A percentile compares a stretch with the other conserved stretches of the same genome.
These are phyloP conservation scores for Mionectes olivaceus DNA, from an alignment of 2,797 vertebrate species.

Conservation along the genomic window DNA sequence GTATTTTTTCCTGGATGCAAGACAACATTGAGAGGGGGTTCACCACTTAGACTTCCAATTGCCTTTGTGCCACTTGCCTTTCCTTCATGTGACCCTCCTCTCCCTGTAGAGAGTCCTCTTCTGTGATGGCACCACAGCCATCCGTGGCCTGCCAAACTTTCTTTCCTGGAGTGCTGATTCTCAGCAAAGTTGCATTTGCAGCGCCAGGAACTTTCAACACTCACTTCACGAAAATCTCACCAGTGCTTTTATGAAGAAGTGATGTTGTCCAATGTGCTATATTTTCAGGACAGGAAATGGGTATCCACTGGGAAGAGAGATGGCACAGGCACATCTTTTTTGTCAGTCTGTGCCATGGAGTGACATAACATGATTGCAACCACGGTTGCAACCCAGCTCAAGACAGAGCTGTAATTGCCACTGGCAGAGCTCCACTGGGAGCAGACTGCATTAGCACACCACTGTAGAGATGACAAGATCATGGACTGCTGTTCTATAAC, in stretches of 20 bases:
- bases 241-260: not conserved
- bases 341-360: not conserved
- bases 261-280: not conserved
- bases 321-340: not conserved
- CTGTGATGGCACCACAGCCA: not conserved
- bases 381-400: not conserved
- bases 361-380: not conserved
- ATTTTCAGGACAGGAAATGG: conserved; percentile 12
- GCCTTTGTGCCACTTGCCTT: conserved; percentile 39
- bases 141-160: not conserved
- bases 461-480: not conserved
- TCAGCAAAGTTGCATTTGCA: conserved; percentile 6
- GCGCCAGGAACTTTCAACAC: conserved; percentile 15
- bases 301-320: not conserved
- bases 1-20: not conserved
- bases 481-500: not conserved
- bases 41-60: not conserved
- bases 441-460: not conserved
- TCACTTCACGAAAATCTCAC: not conserved
- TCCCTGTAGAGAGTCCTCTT: not conserved
- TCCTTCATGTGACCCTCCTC: not conserved
- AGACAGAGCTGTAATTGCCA: not conserved
- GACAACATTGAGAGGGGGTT: not conserved
- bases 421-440: not conserved
- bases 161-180: conserved; percentile 28